A percentile compares a stretch with the other conserved stretches of the same genome.
phyloP scores from a whole-genome alignment of 2,113 vertebrate genomes.

The Vanacampus margaritifer region DNA sequence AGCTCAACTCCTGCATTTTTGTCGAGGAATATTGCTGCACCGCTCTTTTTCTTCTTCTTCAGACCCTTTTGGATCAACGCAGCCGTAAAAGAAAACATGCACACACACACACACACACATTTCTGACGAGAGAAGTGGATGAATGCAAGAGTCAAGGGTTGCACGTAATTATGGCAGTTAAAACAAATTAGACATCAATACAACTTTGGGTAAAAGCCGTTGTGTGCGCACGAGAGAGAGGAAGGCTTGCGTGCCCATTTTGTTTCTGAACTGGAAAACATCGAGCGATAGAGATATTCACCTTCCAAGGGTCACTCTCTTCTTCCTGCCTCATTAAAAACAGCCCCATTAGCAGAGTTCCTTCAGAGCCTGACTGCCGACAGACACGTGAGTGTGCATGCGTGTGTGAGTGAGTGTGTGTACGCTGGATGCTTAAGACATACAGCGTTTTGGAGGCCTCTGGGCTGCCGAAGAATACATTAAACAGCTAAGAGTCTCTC shows the following conservation, averaged over 20 bases:
- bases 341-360: slow-evolving; percentile 71
- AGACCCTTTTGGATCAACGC: slow-evolving; percentile 54
- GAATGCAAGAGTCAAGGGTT: slow-evolving; percentile 48
- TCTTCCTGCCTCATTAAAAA: slow-evolving; percentile 74
- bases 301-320: slow-evolving; percentile 71
- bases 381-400: slow-evolving; percentile 53
- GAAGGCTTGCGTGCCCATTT: slow-evolving; percentile 18
- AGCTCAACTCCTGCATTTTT: slow-evolving; percentile 55
- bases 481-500: slow-evolving; percentile 69
- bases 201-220: slow-evolving; percentile 38
- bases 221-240: slow-evolving; percentile 7
- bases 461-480: slow-evolving; percentile 69
- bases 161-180: slow-evolving; percentile 54
- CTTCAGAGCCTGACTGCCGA: slow-evolving; percentile 66
- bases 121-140: slow-evolving; percentile 49
- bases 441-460: slow-evolving; percentile 67
- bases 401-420: slow-evolving; percentile 29
- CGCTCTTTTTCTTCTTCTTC: slow-evolving; percentile 19
- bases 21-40: slow-evolving; percentile 43
- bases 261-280: slow-evolving; percentile 37
- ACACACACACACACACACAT: too few relatives aligned
- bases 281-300: slow-evolving; percentile 65
- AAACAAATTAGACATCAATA: slow-evolving; percentile 63
- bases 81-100: slow-evolving; percentile 50
- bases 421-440: slow-evolving; percentile 55